Base-by-base conservation (phyloP, 2,113 vertebrate genomes). In the Nyctereutes procyonoides region DNA sequence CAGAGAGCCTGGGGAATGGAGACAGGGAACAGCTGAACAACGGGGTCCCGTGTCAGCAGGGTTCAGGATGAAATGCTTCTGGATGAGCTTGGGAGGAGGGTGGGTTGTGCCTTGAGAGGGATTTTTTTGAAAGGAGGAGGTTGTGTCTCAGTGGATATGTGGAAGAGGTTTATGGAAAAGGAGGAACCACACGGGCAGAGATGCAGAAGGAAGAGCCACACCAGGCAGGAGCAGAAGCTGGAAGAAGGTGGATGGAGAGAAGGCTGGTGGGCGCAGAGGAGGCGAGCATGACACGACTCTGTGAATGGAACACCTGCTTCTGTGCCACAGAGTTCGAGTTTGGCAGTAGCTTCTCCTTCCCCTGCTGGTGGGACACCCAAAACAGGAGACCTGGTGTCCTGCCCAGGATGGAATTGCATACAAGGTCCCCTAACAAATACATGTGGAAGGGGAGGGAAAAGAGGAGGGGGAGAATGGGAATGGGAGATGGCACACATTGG, bases 261-360 rank as follows among this genome's bases (percentile, higher is more conserved):
- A 0, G 14, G 35, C 22, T 19, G 28, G n/a, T 1, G 19, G 79
- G 8, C 0, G 0, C 55, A 7, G 1, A 0, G 0, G n/a, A 26
- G 53, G 62, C 26, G 6, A 24, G 5, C n/a, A 9, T 12, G 22
- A 22, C 2, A 0, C 0, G 22, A 22, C 28, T 5, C 77, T 60
- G 1, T 19, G 3, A 7, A 16, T 0, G 9, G 65, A 43, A 38
- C 51, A 22, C 51, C 53, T 5, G 14, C 30, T 80, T 93, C 80
- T 14, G 53, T 60, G 38, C 8, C 38, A 2, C 53, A 2, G 8
- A 55, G 85, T 6, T 84, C 80, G 26, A 22, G 16, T 16, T 0
- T 51, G 16, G 48, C 10, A 35, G 19, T 81, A 38, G 65, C 24
- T 95, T 51, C 67, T 22, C 71, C 28, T 80, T 83, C 32, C 32